Evolutionary conservation across 2,888 invertebrate species (phyloP).

Genomic region (Adelognathus sp.): DNA sequence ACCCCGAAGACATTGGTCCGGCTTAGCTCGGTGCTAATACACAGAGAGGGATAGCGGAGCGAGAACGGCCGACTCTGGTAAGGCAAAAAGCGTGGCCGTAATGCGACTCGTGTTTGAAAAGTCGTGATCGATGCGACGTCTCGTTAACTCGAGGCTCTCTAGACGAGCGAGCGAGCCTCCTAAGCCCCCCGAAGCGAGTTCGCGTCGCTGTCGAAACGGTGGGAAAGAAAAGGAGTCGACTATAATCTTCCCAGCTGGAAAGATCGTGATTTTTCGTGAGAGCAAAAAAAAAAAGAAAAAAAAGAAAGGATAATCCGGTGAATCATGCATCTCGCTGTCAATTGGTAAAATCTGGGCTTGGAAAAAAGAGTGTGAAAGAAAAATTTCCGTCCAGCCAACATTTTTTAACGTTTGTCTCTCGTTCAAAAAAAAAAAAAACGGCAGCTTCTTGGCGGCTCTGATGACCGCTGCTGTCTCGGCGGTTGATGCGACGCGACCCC

Average conservation of each 20-base stretch:
- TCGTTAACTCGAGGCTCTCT: conserved; percentile 58
- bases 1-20: neutral
- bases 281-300: neutral
- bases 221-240: conserved; percentile 10
- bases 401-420: neutral
- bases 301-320: conserved; percentile 27
- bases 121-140: conserved; percentile 56
- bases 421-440: neutral
- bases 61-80: neutral
- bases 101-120: conserved; percentile 47
- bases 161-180: neutral
- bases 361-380: neutral
- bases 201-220: neutral
- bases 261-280: conserved; percentile 1
- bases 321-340: conserved; percentile 37
- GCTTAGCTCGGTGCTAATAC: neutral
- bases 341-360: conserved; percentile 9
- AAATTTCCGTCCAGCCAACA: neutral
- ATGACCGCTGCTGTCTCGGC: neutral
- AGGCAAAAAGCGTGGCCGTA: neutral
- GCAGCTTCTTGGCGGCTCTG: neutral
- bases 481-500: neutral
- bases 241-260: conserved; percentile 23
- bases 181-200: conserved; percentile 39
- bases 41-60: neutral